These are phyloP conservation scores for Aporophyla nigra DNA, from an alignment of 2,888 invertebrate genomes.

Conservation along the genomic window DNA sequence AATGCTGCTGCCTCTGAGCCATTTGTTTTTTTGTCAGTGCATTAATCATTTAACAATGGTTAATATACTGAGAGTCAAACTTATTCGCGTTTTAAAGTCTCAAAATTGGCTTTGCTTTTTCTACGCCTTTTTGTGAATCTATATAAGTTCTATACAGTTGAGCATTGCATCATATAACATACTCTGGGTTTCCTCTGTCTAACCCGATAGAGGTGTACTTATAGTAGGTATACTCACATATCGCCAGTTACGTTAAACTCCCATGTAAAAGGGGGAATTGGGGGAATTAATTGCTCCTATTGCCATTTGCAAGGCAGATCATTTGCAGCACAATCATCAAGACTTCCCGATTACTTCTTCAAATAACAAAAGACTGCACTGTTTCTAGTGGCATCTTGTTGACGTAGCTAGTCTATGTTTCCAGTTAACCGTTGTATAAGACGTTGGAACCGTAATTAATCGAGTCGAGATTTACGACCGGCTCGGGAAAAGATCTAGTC, in stretches of 20 bases:
- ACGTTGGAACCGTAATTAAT: slow-evolving; percentile 29
- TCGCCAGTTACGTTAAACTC: too few species aligned
- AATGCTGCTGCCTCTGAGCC: too few species aligned
- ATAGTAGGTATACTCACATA: too few species aligned
- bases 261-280: too few species aligned
- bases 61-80: too few species aligned
- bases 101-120: not conserved
- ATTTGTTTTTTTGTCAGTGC: too few species aligned
- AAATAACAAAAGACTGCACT: slow-evolving; percentile 3
- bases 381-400: slow-evolving; percentile 1
- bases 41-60: too few species aligned
- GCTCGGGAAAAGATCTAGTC: slow-evolving; percentile 28
- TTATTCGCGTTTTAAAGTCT: not conserved
- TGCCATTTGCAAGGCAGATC: not conserved
- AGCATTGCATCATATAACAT: too few species aligned
- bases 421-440: slow-evolving; percentile 7
- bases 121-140: not conserved
- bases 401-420: not conserved
- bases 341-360: not conserved
- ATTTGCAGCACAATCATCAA: not conserved
- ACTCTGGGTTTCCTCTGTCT: too few species aligned
- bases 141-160: too few species aligned
- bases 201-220: too few species aligned
- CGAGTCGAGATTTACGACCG: slow-evolving; percentile 49
- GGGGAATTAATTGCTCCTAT: too few species aligned